phyloP scores from a whole-genome alignment of 1,140 invertebrate species.

The Oedothorax gibbosus region DNA sequence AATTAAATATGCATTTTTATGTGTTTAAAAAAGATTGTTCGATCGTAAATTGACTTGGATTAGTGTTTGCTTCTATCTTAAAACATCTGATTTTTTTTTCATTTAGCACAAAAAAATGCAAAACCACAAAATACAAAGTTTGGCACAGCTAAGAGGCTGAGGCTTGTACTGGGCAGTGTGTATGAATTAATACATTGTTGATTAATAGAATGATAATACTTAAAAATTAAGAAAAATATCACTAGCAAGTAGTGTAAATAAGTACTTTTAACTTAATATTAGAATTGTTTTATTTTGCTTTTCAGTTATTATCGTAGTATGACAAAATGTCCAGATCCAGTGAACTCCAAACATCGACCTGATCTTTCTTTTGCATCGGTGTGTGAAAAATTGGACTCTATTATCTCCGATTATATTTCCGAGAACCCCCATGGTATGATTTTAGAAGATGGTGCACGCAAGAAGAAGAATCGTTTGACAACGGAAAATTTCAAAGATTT shows the following conservation, averaged over 20 bases:
- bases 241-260: background rate
- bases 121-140: no score
- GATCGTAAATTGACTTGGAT: no score
- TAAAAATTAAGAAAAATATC: background rate
- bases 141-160: no score
- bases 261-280: background rate
- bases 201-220: no score
- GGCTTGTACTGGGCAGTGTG: no score
- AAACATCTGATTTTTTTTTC: no score
- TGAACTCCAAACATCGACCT: slow-evolving; percentile 77
- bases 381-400: slow-evolving; percentile 79
- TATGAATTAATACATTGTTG: no score
- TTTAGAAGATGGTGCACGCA: slow-evolving; percentile 26
- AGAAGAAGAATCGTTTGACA: slow-evolving; percentile 65
- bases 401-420: slow-evolving; percentile 77
- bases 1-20: no score
- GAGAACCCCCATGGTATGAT: slow-evolving; percentile 26
- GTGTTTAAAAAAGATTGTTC: no score
- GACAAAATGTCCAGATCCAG: slow-evolving; percentile 74
- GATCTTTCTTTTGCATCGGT: slow-evolving; percentile 81
- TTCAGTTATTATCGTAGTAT: slow-evolving; percentile 65
- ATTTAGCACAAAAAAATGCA: no score
- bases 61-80: no score
- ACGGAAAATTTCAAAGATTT: slow-evolving; percentile 75
- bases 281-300: background rate